These are phyloP conservation scores for Aphaenogaster floridana DNA, from an alignment of 1,140 invertebrate species.

Conservation along the genomic window DNA sequence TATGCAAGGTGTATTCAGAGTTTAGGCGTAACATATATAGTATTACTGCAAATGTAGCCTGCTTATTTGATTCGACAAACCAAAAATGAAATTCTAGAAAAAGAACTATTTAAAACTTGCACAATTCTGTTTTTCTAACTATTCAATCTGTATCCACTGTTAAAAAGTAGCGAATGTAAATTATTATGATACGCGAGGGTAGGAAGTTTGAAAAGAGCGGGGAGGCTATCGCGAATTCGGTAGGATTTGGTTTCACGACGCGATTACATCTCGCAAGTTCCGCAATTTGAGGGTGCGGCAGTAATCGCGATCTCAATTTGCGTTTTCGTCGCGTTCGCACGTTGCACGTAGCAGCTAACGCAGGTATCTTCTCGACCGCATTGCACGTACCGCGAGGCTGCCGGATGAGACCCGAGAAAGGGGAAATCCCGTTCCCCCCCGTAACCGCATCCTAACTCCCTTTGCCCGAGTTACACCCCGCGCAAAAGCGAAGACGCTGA, in stretches of 20 bases:
- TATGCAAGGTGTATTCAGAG: no score
- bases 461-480: conserved; percentile 55
- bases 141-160: background rate
- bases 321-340: conserved; percentile 75
- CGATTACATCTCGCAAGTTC: conserved; percentile 65
- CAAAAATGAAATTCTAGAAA: background rate
- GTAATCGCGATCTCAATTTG: conserved; percentile 76
- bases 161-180: background rate
- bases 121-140: background rate
- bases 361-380: conserved; percentile 74
- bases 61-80: background rate
- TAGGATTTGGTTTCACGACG: conserved; percentile 56
- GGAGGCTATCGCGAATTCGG: conserved; percentile 21
- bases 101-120: background rate
- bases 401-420: conserved; percentile 63
- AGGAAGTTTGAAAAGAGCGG: conserved; percentile 15
- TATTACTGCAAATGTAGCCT: background rate
- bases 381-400: conserved; percentile 72
- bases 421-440: conserved; percentile 68
- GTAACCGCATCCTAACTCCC: conserved; percentile 67
- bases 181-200: background rate
- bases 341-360: conserved; percentile 71
- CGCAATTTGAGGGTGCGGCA: conserved; percentile 67
- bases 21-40: background rate
- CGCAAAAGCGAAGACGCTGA: conserved; percentile 84